Conservation (phyloP, 1,140 invertebrate species). For the Paralvinella palmiformis region DNA sequence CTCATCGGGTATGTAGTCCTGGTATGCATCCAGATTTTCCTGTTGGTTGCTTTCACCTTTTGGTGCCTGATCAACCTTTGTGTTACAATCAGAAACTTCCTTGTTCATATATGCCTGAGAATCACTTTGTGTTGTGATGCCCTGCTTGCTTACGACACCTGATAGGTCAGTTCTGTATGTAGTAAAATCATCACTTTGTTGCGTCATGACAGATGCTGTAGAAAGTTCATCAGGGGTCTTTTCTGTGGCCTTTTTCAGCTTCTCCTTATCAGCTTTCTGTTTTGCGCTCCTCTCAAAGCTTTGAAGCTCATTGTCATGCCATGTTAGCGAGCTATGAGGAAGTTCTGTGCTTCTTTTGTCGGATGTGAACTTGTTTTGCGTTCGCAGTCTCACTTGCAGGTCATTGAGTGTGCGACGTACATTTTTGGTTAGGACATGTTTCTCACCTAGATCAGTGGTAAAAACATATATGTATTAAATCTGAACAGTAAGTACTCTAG, state of each 20-base stretch:
- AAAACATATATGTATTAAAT: background rate
- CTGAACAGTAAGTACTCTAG: background rate
- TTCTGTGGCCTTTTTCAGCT: background rate
- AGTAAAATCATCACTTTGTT: background rate
- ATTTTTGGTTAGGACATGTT: conserved; percentile 29
- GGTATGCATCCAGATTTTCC: no score
- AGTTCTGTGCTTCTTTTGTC: conserved; percentile 23
- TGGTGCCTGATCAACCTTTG: no score
- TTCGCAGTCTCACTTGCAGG: conserved; percentile 28
- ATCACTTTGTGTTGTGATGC: background rate
- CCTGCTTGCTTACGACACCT: background rate
- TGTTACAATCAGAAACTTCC: no score
- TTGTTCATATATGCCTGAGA: no score
- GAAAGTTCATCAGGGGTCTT: background rate
- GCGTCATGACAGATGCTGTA: background rate
- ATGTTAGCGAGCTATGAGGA: conserved; percentile 31
- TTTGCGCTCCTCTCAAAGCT: background rate
- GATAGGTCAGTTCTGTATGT: background rate
- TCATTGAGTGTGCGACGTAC: conserved; percentile 27
- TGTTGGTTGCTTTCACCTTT: no score
- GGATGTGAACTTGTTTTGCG: conserved; percentile 24
- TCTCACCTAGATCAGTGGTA: conserved; percentile 25
- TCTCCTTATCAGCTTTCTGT: background rate
- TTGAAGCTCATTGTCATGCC: conserved; percentile 25
- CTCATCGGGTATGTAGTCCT: no score